Conservation (phyloP, 2,113 vertebrate genomes). For the Sturnira hondurensis region DNA sequence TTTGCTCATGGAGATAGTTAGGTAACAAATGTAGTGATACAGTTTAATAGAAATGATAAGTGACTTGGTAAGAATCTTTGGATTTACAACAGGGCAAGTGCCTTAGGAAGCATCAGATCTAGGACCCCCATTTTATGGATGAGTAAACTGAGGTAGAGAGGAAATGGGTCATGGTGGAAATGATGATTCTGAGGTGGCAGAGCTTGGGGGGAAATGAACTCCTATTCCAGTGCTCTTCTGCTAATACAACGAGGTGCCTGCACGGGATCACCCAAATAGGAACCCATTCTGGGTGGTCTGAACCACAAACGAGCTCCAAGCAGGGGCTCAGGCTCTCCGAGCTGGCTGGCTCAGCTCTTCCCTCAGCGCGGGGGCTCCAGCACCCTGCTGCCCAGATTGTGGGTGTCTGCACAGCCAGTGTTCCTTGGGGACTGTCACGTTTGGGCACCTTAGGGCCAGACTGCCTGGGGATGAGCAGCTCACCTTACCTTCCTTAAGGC, state of each 20-base stretch:
- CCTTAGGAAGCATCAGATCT: not conserved
- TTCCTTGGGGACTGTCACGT: fast-evolving
- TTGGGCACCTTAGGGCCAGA: fast-evolving
- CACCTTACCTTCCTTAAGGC: fast-evolving
- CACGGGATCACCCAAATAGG: fast-evolving
- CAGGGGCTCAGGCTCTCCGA: not conserved
- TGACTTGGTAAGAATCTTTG: not conserved
- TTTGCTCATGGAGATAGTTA: not conserved
- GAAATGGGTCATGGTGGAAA: not conserved
- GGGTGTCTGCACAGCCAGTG: fast-evolving
- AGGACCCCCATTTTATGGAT: not conserved
- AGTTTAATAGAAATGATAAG: not conserved
- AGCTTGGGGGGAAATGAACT: not conserved
- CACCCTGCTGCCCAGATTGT: fast-evolving
- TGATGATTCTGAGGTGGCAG: not conserved
- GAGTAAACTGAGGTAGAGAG: not conserved
- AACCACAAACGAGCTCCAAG: not conserved
- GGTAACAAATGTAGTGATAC: not conserved
- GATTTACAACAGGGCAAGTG: not conserved
- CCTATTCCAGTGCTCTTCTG: not conserved
- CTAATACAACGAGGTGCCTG: not conserved
- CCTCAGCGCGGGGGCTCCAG: fast-evolving
- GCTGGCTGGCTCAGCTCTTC: fast-evolving
- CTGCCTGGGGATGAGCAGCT: too few relatives aligned
- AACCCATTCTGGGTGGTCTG: not conserved